Percentiles rank a stretch among this genome's conserved stretches.
Evolutionary conservation across 2,888 invertebrate species (phyloP).

Genomic region (Drosophila villosipedis): DNA sequence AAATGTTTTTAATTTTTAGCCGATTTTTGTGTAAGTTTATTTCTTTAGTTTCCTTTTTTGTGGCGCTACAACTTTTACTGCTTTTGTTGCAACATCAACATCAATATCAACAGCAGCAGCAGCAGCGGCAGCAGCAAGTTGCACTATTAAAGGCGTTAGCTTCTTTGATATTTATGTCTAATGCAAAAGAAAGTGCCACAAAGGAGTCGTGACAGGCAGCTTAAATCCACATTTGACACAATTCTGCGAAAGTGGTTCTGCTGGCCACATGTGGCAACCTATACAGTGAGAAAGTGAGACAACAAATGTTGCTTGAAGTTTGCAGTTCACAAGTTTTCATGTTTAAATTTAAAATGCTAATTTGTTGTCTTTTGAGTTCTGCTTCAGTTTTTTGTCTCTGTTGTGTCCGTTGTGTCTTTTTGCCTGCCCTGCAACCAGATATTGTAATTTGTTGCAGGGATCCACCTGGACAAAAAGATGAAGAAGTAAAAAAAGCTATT

Average conservation of each 20-base stretch:
- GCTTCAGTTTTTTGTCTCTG: conserved; percentile 11
- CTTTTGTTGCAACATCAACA: conserved; percentile 12
- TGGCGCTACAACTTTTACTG: conserved; percentile 54
- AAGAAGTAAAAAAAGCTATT: background rate
- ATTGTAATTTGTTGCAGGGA: conserved; percentile 36
- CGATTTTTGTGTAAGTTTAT: conserved; percentile 14
- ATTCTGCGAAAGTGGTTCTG: conserved; percentile 34
- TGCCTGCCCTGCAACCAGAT: conserved; percentile 26
- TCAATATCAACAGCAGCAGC: background rate
- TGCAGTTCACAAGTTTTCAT: background rate
- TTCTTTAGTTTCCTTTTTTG: conserved; percentile 6
- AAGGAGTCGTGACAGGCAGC: conserved; percentile 45
- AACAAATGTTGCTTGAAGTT: background rate
- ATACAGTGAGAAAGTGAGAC: background rate
- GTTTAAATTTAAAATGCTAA: conserved; percentile 57
- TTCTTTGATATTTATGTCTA: conserved; percentile 48
- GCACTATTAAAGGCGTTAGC: conserved; percentile 58
- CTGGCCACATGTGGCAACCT: conserved; percentile 23
- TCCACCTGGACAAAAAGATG: conserved; percentile 30
- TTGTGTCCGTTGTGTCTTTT: conserved; percentile 13
- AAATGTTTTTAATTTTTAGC: conserved; percentile 32
- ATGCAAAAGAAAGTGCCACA: conserved; percentile 66
- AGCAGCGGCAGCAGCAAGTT: conserved; percentile 12
- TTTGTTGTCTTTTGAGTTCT: conserved; percentile 34
- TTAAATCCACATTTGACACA: conserved; percentile 50